Percentiles rank a stretch among this genome's conserved stretches.
Conservation (phyloP, 2,888 invertebrate species). For the Drosophila incognita region DNA sequence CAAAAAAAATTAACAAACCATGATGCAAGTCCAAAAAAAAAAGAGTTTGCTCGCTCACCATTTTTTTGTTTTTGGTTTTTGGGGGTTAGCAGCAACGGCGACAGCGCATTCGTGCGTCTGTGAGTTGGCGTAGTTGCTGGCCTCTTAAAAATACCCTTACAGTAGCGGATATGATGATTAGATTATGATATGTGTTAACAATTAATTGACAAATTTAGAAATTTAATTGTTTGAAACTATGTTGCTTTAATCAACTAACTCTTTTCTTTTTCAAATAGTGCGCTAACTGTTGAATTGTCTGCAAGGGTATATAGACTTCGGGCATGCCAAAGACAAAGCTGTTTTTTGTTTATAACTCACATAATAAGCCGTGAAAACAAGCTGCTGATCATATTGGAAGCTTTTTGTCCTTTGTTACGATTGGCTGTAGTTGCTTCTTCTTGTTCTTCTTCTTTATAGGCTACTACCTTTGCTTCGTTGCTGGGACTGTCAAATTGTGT, state of each 20-base stretch:
- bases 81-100: slow-evolving; percentile 45
- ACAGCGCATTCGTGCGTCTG: slow-evolving; percentile 30
- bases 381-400: slow-evolving; percentile 83
- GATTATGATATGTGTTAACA: slow-evolving; percentile 11
- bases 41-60: slow-evolving; percentile 51
- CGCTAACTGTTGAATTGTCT: neutral
- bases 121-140: slow-evolving; percentile 43
- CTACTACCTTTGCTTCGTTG: neutral
- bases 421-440: neutral
- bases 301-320: slow-evolving; percentile 47
- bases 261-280: neutral
- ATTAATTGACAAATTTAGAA: neutral
- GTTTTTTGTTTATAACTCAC: slow-evolving; percentile 76
- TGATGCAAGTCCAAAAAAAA: slow-evolving; percentile 46
- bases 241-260: neutral
- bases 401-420: slow-evolving; percentile 43
- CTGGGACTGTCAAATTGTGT: slow-evolving; percentile 11
- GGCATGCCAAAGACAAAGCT: slow-evolving; percentile 1
- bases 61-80: slow-evolving; percentile 36
- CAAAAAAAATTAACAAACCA: slow-evolving; percentile 20
- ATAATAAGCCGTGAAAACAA: slow-evolving; percentile 83
- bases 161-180: neutral
- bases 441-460: neutral
- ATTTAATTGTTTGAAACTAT: neutral
- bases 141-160: slow-evolving; percentile 39